A percentile compares a stretch with the other conserved stretches of the same genome.
Evolutionary conservation across 2,797 vertebrate species (phyloP).

Genomic region (Coregonus ussuriensis): DNA sequence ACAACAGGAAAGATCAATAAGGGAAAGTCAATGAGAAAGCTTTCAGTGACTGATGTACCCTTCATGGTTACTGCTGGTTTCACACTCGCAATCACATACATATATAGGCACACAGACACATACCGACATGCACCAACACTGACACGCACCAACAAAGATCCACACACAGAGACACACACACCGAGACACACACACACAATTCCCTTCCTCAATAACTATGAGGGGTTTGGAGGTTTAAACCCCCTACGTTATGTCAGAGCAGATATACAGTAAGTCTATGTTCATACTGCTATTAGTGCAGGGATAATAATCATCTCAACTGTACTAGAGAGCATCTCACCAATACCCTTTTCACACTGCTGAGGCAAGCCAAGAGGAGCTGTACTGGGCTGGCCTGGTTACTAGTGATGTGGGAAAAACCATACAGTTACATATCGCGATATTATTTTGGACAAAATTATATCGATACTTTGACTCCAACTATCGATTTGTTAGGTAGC

Average conservation of each 20-base stretch:
- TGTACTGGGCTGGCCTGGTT: background rate
- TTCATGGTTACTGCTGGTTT: slow-evolving; percentile 38
- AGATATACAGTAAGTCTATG: slow-evolving; percentile 1
- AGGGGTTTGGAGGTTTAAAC: slow-evolving; percentile 8
- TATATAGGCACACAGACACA: background rate
- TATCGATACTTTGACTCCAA: too few relatives aligned
- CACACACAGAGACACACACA: background rate
- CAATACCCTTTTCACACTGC: background rate
- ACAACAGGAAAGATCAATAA: slow-evolving; percentile 51
- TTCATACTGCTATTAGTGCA: slow-evolving; percentile 14
- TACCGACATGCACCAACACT: background rate
- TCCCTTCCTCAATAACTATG: slow-evolving; percentile 7
- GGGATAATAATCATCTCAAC: background rate
- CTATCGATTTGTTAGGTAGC: too few relatives aligned
- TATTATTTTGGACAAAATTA: too few relatives aligned
- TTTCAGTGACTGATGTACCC: slow-evolving; percentile 53
- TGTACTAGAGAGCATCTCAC: background rate
- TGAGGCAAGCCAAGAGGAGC: background rate
- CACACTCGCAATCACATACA: slow-evolving; percentile 17
- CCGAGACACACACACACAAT: background rate
- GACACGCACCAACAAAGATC: background rate
- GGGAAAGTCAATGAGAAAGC: slow-evolving; percentile 49
- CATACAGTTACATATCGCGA: too few relatives aligned
- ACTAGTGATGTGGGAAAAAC: background rate
- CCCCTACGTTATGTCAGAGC: slow-evolving; percentile 17